Percentiles rank a stretch among this genome's conserved stretches.
These are phyloP conservation scores for Cynocephalus volans DNA, from an alignment of 2,113 vertebrate genomes.

Conservation along the genomic window DNA sequence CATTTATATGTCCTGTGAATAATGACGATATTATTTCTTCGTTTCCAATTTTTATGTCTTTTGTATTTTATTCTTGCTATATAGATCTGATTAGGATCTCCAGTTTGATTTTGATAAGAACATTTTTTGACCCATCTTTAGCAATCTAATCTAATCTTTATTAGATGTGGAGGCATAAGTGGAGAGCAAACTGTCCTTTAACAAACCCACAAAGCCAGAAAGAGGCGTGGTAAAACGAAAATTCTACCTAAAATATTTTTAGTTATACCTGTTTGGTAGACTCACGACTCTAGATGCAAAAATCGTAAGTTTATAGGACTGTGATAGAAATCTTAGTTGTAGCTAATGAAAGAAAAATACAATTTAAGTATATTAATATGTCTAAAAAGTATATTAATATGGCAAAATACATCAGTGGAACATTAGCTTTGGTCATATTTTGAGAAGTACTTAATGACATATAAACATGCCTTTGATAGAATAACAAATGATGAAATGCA, in stretches of 20 bases:
- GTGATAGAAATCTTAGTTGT: background rate
- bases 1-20: background rate
- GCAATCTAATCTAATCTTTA: background rate
- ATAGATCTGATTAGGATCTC: background rate
- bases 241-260: background rate
- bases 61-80: background rate
- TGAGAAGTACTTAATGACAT: background rate
- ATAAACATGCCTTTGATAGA: background rate
- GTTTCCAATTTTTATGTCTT: background rate
- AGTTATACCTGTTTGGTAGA: background rate
- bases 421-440: background rate
- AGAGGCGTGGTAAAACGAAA: background rate
- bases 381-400: background rate
- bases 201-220: background rate
- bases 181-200: background rate
- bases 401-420: background rate
- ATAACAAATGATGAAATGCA: background rate
- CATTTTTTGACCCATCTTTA: background rate
- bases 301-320: background rate
- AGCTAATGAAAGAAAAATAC: background rate
- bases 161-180: background rate
- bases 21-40: background rate
- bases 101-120: background rate
- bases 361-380: background rate
- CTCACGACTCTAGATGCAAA: background rate